Base-by-base conservation (phyloP, 2,888 invertebrate genomes). In the Oscheius sp. region DNA sequence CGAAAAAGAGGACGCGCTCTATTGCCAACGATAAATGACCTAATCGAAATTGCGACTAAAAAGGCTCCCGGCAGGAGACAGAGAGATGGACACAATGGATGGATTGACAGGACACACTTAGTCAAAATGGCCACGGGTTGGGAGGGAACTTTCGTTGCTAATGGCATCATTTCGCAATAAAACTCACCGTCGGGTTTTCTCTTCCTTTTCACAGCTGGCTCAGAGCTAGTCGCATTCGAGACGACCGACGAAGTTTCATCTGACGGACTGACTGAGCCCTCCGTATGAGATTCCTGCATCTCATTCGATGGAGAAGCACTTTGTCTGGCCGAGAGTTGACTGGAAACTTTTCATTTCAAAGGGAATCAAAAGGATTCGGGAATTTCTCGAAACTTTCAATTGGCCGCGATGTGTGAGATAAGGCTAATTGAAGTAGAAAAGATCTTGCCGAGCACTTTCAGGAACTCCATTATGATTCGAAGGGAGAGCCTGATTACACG, bases 121-220 rank as follows among this genome's bases (percentile, higher is more conserved):
- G n/a, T 42, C 42, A 15, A 17, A 17, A 3, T 42, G 42, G 48
- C 20, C 25, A 23, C 48, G 20, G n/a, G n/a, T n/a, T n/a, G n/a
- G n/a, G n/a, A n/a, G n/a, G n/a, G 25, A 55, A 55, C 33, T 33
- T 55, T 55, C 20, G 55, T 33, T 55, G 55, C 55, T 55, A 55
- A 29, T 55, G 55, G 55, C 55, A 52, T 42, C 20, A 25, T 45
- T 61, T 61, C 61, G 61, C 42, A 61, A 45, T 39, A 15, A 15
- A 12, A 69, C 69, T 42, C 27, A 69, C 69, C 69, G 39, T 69
- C 69, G 4, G 69, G 69, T 23, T 69, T 69, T 23, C 69, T 34
- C 46, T 69, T 69, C 29, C 69, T 63, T 39, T 69, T 69, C 29
- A 48, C 64, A 12, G 63, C 39, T 15, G 53, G 50, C 15, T 34